These are phyloP conservation scores for Amazona guildingii DNA, from an alignment of 2,113 vertebrate species.

Conservation along the genomic window DNA sequence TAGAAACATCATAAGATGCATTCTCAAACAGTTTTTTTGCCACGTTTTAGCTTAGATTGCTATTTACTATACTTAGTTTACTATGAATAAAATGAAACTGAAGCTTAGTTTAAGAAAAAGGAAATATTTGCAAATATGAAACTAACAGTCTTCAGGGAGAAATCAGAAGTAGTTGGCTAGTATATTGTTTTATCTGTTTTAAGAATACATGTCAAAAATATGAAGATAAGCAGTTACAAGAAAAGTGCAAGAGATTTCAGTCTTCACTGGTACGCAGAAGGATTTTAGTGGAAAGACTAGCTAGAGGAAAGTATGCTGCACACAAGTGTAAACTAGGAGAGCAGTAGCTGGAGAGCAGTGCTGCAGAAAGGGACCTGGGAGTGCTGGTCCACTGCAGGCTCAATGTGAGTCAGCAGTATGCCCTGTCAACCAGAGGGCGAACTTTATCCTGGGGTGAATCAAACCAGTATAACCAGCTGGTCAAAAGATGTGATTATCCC, in stretches of 20 bases:
- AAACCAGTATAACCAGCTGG: background rate
- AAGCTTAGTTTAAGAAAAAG: background rate
- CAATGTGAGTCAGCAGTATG: accelerated
- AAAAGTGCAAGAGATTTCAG: background rate
- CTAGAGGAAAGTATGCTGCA: background rate
- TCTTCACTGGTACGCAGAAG: background rate
- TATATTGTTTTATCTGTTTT: background rate
- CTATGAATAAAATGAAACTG: background rate
- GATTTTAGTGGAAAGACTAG: background rate
- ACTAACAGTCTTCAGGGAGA: background rate
- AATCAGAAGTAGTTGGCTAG: background rate
- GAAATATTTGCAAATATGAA: background rate
- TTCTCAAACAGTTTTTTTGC: background rate
- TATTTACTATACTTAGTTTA: background rate
- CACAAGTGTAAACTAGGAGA: background rate
- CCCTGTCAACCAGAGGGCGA: background rate
- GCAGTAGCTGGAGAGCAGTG: background rate
- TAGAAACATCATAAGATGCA: background rate
- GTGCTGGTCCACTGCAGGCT: background rate
- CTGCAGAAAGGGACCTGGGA: background rate
- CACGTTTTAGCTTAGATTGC: background rate
- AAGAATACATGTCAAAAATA: background rate
- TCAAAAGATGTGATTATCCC: background rate
- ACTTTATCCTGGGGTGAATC: background rate
- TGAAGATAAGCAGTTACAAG: background rate